phyloP scores from a whole-genome alignment of 2,888 invertebrate species.

The Tetranychus piercei region DNA sequence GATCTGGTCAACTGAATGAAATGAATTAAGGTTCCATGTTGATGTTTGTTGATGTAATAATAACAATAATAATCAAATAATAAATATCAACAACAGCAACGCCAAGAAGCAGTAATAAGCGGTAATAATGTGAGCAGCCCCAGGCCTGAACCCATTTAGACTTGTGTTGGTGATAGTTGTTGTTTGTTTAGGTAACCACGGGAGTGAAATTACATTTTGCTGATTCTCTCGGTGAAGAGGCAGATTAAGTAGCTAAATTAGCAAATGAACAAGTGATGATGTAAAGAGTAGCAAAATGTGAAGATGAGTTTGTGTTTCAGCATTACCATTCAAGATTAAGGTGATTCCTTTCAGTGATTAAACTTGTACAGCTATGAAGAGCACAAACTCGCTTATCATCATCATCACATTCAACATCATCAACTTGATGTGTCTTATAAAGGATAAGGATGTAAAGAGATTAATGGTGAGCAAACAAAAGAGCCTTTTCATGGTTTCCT shows the following conservation, averaged over 20 bases:
- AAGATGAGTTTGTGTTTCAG: neutral
- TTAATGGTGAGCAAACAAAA: neutral
- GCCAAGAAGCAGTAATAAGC: too few species aligned
- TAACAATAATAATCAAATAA: too few species aligned
- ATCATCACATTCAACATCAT: neutral
- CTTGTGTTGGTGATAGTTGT: neutral
- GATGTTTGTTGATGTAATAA: too few species aligned
- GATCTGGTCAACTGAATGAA: neutral
- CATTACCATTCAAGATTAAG: neutral
- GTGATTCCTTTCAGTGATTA: neutral
- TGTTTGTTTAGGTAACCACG: neutral
- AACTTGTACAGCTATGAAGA: neutral
- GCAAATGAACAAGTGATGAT: slow-evolving; percentile 1
- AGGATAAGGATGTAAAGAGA: neutral
- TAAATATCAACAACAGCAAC: too few species aligned
- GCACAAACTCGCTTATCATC: neutral
- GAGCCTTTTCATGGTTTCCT: neutral
- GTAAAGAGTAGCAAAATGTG: neutral
- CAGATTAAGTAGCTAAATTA: neutral
- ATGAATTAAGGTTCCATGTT: neutral
- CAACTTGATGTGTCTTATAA: neutral
- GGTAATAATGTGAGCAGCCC: neutral
- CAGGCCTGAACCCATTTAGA: neutral
- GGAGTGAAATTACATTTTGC: neutral
- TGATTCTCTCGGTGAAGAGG: neutral